phyloP scores from a whole-genome alignment of 37 sponge, comb jelly and placozoan species.

The Diacarnus erythraeanus region DNA sequence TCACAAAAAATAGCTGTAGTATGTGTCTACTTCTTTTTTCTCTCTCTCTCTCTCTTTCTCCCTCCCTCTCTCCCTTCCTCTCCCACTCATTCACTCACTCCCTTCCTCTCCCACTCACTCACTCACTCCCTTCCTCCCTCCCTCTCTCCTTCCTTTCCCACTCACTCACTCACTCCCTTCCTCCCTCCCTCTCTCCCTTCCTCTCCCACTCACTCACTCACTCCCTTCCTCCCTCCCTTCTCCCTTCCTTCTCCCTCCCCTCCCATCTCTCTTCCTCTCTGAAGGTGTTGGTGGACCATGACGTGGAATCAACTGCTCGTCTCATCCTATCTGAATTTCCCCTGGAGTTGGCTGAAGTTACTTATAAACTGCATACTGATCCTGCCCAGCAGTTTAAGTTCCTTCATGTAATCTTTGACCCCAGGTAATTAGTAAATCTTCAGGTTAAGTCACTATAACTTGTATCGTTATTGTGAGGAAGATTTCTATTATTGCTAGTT shows the following conservation, averaged over 20 bases:
- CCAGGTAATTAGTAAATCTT: too few species aligned
- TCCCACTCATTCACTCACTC: conserved; percentile 27
- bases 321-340: conserved; percentile 81
- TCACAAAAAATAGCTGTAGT: too few species aligned
- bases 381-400: conserved; percentile 59
- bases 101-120: conserved; percentile 27
- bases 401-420: conserved; percentile 72
- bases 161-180: conserved; percentile 31
- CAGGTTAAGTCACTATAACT: too few species aligned
- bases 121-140: conserved; percentile 22
- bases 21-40: conserved; percentile 27
- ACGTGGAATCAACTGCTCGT: conserved; percentile 62
- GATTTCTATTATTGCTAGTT: too few species aligned
- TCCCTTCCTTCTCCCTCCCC: conserved; percentile 23
- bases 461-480: too few species aligned
- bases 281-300: conserved; percentile 60
- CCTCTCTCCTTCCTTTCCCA: conserved; percentile 31
- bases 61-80: conserved; percentile 28
- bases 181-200: conserved; percentile 25
- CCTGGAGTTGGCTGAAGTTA: conserved; percentile 59
- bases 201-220: conserved; percentile 34
- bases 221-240: conserved; percentile 27
- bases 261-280: conserved; percentile 28
- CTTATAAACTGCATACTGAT: conserved; percentile 41
- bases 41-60: conserved; percentile 34